Evolutionary conservation across 2,113 vertebrate species (phyloP).

Genomic region (Poeciliopsis turrubarensis): DNA sequence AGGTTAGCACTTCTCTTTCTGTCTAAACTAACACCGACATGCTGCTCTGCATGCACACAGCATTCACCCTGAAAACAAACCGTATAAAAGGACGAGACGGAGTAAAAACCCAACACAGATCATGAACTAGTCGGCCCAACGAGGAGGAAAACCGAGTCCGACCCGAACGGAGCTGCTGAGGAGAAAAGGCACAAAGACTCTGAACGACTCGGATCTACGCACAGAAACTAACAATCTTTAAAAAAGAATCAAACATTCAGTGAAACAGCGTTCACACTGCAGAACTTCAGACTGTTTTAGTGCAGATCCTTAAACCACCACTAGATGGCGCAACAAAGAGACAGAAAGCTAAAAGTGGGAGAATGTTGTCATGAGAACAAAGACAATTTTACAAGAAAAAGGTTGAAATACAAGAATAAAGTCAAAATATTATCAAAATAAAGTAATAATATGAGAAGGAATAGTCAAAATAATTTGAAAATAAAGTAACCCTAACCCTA

Average conservation of each 20-base stretch:
- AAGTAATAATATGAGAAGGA: too few species aligned
- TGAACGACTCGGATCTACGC: not conserved
- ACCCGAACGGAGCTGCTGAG: not conserved
- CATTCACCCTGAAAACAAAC: conserved; percentile 44
- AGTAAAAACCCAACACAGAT: conserved; percentile 63
- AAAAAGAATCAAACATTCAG: conserved; percentile 3
- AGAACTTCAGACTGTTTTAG: not conserved
- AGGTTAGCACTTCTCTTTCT: not conserved
- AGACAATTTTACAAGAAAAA: too few species aligned
- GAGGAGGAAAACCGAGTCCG: not conserved
- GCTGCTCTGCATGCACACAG: conserved; percentile 45
- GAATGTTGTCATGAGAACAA: too few species aligned
- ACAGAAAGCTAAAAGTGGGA: too few species aligned
- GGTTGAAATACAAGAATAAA: too few species aligned
- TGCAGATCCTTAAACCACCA: not conserved
- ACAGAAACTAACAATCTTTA: not conserved
- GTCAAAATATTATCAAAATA: too few species aligned
- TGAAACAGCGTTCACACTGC: conserved; percentile 13
- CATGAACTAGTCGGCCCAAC: not conserved
- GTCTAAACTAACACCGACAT: conserved; percentile 35
- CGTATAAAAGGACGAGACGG: conserved; percentile 59
- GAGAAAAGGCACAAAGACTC: not conserved
- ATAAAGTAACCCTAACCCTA: too few species aligned
- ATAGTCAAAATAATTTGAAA: too few species aligned
- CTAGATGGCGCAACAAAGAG: not conserved